Percentiles rank a stretch among this genome's conserved stretches.
phyloP scores from a whole-genome alignment of 1,140 invertebrate genomes.

The Penaeus indicus region DNA sequence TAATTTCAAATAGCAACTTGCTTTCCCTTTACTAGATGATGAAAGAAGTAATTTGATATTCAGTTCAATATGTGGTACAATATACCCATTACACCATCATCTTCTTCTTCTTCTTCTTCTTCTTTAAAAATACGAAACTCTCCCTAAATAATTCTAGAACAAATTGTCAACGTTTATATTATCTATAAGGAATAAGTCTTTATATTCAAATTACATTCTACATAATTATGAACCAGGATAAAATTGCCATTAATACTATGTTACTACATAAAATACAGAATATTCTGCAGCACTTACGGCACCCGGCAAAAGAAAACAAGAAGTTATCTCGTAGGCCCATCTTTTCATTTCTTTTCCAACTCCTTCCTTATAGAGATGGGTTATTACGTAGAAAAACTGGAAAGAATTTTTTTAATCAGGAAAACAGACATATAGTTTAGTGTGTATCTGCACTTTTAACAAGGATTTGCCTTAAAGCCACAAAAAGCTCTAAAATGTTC shows the following conservation, averaged over 20 bases:
- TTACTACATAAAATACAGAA: background rate
- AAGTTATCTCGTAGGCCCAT: conserved; percentile 98
- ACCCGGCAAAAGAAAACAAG: conserved; percentile 92
- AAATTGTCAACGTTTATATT: too few relatives aligned
- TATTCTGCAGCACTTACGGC: conserved; percentile 76
- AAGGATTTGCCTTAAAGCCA: background rate
- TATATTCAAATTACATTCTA: background rate
- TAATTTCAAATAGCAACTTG: too few relatives aligned
- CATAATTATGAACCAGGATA: background rate
- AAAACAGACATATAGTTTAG: background rate
- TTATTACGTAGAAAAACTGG: conserved; percentile 90
- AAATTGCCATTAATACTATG: background rate
- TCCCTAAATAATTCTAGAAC: too few relatives aligned
- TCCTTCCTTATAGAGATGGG: conserved; percentile 86
- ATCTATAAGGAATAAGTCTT: too few relatives aligned
- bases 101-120: too few relatives aligned
- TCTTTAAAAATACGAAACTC: too few relatives aligned
- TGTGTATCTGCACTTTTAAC: too few relatives aligned
- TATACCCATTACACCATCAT: too few relatives aligned
- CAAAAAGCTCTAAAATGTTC: background rate
- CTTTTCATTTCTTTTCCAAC: conserved; percentile 91
- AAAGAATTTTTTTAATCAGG: conserved; percentile 69
- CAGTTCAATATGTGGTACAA: background rate
- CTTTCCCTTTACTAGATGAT: background rate
- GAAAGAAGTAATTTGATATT: background rate